Conservation (phyloP, 1,140 invertebrate species). For the Sycobia sp. region DNA sequence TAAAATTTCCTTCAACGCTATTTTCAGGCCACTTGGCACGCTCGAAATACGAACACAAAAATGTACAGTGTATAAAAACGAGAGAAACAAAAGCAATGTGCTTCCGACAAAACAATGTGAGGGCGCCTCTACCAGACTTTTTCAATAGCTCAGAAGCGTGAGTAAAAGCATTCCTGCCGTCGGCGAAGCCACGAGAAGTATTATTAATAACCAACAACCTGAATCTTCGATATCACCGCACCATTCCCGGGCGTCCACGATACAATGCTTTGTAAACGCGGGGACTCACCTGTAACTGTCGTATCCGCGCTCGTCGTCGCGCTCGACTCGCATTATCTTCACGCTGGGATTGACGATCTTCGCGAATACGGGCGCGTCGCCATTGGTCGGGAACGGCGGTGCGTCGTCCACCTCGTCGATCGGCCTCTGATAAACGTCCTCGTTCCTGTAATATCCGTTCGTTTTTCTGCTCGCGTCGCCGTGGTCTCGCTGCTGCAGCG, state of each 20-base stretch:
- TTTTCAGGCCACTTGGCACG: slow-evolving; percentile 1
- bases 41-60: too few relatives aligned
- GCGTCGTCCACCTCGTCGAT: slow-evolving; percentile 56
- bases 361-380: slow-evolving; percentile 46
- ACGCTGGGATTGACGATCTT: slow-evolving; percentile 56
- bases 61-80: too few relatives aligned
- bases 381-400: slow-evolving; percentile 51
- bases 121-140: slow-evolving; percentile 34
- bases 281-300: slow-evolving; percentile 54
- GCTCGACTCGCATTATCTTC: slow-evolving; percentile 58
- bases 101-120: too few relatives aligned
- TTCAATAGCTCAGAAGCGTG: slow-evolving; percentile 17
- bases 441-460: slow-evolving; percentile 43
- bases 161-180: slow-evolving; percentile 23
- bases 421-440: slow-evolving; percentile 53
- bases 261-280: too few relatives aligned
- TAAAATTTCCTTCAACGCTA: slow-evolving; percentile 17
- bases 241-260: too few relatives aligned
- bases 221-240: not conserved
- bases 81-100: too few relatives aligned
- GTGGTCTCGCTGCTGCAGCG: slow-evolving; percentile 19
- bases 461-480: slow-evolving; percentile 26
- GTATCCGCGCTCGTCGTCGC: slow-evolving; percentile 47
- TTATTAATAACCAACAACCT: slow-evolving; percentile 16
- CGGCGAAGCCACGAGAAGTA: slow-evolving; percentile 5